Evolutionary conservation across 64 coral and sea anemone species (phyloP), one percentile per base, ranked within the genome.

Genomic region (Porites australiensis): DNA sequence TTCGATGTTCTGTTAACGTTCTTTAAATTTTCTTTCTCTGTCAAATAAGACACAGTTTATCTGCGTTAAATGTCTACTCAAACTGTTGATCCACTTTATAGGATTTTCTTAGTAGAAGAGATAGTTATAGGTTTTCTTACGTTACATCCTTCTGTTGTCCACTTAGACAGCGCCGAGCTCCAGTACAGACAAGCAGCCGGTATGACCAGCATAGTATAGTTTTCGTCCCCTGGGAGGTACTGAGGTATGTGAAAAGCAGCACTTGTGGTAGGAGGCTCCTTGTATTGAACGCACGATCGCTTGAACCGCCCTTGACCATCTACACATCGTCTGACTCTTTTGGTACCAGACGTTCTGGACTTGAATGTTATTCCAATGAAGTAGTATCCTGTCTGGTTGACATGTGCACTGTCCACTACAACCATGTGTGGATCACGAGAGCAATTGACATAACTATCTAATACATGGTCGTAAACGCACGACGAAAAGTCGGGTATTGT

Each of bases 131-230:
- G 12, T 57, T 37, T 57, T 1, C 64, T 48, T 74, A 92, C 90
- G 68, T 70, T 50, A 21, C 90, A 92, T 13, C 90, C 90, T 74
- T 92, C 37, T 61, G 27, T 13, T 58, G 70, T 66, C 90, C 90
- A 92, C 10, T 62, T 53, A 15, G 59, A 47, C 5, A 62, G 2
- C 12, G 58, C 68, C 4, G 15, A 8, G 4, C 57, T 75, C 90
- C 90, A 92, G 54, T 73, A 92, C 44, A 92, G 37, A 75, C 90
- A 92, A 9, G 62, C 90, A 21, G 90, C 81, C 20, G 79, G 79
- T 4, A 61, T 19, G 11, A 53, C 69, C 44, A 75, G 66, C 68
- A 72, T 44, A n/a, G 61, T 14, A 15, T 44, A 49, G 19, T 4
- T 47, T 57, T 57, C 54, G 65, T n/a, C 8, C 46, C 18, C 22